phyloP scores from a whole-genome alignment of 92 coral and sea anemone genomes.

The Porites evermanni region DNA sequence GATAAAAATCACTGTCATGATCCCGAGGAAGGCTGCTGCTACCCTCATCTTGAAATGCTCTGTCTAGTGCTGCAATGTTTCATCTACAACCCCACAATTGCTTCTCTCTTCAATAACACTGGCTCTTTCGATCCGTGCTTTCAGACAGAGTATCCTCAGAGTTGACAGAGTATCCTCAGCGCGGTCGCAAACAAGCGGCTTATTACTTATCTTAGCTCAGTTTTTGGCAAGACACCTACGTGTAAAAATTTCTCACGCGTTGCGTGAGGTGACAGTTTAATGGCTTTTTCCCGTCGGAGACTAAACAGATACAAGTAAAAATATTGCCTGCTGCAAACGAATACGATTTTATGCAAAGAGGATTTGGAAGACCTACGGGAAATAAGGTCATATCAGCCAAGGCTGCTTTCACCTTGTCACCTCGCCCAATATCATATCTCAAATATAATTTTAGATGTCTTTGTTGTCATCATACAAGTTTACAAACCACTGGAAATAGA shows the following conservation, averaged over 20 bases:
- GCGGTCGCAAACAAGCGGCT: conserved; percentile 11
- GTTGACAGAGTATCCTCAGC: neutral
- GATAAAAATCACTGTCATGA: conserved; percentile 24
- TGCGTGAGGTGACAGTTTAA: neutral
- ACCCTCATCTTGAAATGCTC: neutral
- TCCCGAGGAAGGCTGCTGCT: neutral
- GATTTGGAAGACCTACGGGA: neutral
- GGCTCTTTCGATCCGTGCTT: conserved; percentile 2
- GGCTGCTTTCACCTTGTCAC: conserved; percentile 6
- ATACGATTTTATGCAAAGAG: neutral
- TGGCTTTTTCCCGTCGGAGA: neutral
- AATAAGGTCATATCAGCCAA: neutral
- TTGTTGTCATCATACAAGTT: neutral
- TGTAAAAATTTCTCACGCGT: conserved; percentile 14
- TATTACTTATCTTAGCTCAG: neutral
- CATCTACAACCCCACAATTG: neutral
- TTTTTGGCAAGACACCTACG: neutral
- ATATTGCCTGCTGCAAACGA: too few relatives aligned
- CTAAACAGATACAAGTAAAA: conserved; percentile 6
- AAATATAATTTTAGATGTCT: neutral
- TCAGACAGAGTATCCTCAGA: neutral
- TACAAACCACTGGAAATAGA: conserved; percentile 1
- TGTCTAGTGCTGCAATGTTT: neutral
- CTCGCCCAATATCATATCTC: neutral
- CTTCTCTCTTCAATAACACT: neutral